Evolutionary conservation across 1,140 invertebrate species (phyloP).

Genomic region (Laupala kohalensis): DNA sequence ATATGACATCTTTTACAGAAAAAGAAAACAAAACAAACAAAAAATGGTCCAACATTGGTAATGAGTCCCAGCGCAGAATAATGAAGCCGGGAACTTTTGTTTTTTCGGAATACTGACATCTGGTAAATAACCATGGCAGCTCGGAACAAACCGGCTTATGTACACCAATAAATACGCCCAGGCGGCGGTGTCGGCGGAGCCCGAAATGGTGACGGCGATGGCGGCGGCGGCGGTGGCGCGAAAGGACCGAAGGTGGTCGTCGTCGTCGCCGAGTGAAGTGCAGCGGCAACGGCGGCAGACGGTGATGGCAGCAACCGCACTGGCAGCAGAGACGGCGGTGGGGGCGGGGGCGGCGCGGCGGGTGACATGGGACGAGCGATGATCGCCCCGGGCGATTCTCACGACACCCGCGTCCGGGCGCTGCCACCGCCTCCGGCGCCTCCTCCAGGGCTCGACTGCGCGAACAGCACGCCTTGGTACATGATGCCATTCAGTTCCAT

Average conservation of each 20-base stretch:
- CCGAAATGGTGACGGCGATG: too few relatives aligned
- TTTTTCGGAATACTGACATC: neutral
- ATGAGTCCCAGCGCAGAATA: too few relatives aligned
- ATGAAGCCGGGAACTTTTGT: too few relatives aligned
- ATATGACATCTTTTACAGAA: neutral
- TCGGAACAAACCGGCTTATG: neutral
- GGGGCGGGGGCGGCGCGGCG: too few relatives aligned
- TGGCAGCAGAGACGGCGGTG: too few relatives aligned
- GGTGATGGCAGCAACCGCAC: neutral
- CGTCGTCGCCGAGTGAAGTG: neutral
- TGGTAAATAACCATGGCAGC: neutral
- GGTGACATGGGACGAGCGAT: too few relatives aligned
- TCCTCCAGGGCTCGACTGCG: too few relatives aligned
- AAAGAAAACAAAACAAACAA: too few relatives aligned
- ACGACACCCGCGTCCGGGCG: neutral
- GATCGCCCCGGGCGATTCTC: neutral
- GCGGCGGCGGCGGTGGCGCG: too few relatives aligned
- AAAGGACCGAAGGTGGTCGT: too few relatives aligned
- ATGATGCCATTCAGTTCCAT: constrained; percentile 92
- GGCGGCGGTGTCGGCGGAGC: too few relatives aligned
- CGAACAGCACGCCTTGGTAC: constrained; percentile 78
- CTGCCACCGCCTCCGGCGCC: neutral
- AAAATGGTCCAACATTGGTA: neutral
- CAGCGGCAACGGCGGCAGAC: neutral
- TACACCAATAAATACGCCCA: neutral